Evolutionary conservation across 2,113 vertebrate species (phyloP).

Genomic region (Dinomys branickii): DNA sequence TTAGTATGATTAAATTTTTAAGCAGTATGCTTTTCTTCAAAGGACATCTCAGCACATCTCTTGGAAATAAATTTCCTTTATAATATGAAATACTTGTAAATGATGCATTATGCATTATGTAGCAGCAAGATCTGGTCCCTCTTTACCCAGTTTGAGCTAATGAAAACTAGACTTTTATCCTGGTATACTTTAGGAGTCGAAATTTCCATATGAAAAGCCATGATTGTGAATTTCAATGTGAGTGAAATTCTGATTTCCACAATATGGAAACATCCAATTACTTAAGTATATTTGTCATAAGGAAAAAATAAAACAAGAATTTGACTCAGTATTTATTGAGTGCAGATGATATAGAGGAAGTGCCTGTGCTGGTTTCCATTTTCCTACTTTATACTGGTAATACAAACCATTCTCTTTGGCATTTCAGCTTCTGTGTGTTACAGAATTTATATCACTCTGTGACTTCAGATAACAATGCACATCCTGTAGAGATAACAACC

Average conservation of each 20-base stretch:
- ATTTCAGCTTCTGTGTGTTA: constrained; percentile 39
- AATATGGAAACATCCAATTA: constrained; percentile 74
- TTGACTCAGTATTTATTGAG: constrained; percentile 71
- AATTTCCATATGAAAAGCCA: constrained; percentile 75
- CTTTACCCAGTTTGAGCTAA: constrained; percentile 31
- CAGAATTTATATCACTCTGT: neutral
- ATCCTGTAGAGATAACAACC: neutral
- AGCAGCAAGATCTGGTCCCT: constrained; percentile 34
- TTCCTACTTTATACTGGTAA: constrained; percentile 58
- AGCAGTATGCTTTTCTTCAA: constrained; percentile 15
- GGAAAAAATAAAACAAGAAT: constrained; percentile 73
- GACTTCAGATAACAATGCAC: neutral
- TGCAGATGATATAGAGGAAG: constrained; percentile 70
- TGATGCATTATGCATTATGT: neutral
- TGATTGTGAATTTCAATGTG: constrained; percentile 55
- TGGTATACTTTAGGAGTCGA: constrained; percentile 50
- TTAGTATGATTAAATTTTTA: constrained; percentile 18
- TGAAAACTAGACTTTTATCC: constrained; percentile 59
- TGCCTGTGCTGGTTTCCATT: constrained; percentile 63
- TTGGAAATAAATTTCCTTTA: constrained; percentile 55
- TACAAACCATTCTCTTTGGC: constrained; percentile 44
- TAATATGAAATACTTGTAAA: constrained; percentile 45
- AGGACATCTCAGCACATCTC: neutral
- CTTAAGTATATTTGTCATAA: constrained; percentile 76
- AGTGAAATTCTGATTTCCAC: constrained; percentile 57